A percentile compares a stretch with the other conserved stretches of the same genome.
These are phyloP conservation scores for Eilema sororculum DNA, from an alignment of 2,888 invertebrate species.

Conservation along the genomic window DNA sequence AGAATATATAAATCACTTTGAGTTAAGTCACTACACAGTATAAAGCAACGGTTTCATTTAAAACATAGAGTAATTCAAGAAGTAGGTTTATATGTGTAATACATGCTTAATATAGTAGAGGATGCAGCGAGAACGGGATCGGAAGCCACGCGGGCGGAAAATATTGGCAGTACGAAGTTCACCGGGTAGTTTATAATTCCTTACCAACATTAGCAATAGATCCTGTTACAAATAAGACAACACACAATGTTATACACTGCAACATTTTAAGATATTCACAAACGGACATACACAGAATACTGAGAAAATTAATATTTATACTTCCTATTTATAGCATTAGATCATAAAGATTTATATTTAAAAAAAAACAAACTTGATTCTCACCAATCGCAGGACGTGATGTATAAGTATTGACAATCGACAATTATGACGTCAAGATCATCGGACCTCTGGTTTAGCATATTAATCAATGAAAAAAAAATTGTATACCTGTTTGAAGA, in stretches of 20 bases:
- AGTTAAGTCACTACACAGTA: no score
- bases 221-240: background rate
- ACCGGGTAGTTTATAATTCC: background rate
- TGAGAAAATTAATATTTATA: slow-evolving; percentile 6
- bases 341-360: slow-evolving; percentile 1
- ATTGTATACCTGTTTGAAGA: background rate
- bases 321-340: slow-evolving; percentile 16
- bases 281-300: slow-evolving; percentile 1
- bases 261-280: slow-evolving; percentile 12
- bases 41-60: no score
- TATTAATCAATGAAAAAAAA: background rate
- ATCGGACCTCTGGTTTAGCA: background rate
- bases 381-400: background rate
- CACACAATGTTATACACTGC: slow-evolving; percentile 2
- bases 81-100: no score
- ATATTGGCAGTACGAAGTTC: no score
- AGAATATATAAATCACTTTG: no score
- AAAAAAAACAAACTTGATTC: slow-evolving; percentile 16
- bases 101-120: no score
- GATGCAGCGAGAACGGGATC: no score
- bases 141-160: no score
- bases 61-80: no score
- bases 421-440: slow-evolving; percentile 5
- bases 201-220: slow-evolving; percentile 14
- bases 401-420: background rate